Evolutionary conservation across 2,113 vertebrate genomes (phyloP).

Genomic region (Sylvietta virens): DNA sequence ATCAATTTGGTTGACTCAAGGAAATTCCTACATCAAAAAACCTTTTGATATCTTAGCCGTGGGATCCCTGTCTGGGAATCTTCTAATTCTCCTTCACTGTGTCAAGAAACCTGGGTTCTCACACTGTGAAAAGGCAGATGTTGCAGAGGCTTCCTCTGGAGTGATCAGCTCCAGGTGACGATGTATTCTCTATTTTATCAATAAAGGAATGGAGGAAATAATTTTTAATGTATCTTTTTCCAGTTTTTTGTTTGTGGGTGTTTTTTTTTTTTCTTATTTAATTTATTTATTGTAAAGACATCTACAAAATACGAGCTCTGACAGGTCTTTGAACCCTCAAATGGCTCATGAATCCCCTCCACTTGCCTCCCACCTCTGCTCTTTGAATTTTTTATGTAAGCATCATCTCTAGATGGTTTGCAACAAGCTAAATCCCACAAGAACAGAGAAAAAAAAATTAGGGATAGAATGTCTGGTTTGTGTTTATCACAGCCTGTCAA

Average conservation of each 20-base stretch:
- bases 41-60: background rate
- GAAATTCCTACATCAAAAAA: background rate
- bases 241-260: too few relatives aligned
- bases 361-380: background rate
- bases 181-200: background rate
- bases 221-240: background rate
- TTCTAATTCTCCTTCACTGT: background rate
- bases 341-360: background rate
- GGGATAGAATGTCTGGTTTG: accelerated
- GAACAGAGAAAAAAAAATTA: background rate
- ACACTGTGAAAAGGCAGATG: background rate
- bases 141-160: background rate
- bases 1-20: background rate
- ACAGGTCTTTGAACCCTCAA: background rate
- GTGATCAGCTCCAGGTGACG: background rate
- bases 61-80: background rate
- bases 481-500: background rate
- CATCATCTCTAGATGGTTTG: background rate
- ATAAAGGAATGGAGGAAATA: background rate
- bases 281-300: background rate
- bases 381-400: background rate
- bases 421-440: background rate
- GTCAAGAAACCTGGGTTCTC: background rate
- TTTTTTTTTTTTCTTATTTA: background rate
- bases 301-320: accelerated